phyloP scores from a whole-genome alignment of 2,113 vertebrate species.

The Cranoglanis bouderius region DNA sequence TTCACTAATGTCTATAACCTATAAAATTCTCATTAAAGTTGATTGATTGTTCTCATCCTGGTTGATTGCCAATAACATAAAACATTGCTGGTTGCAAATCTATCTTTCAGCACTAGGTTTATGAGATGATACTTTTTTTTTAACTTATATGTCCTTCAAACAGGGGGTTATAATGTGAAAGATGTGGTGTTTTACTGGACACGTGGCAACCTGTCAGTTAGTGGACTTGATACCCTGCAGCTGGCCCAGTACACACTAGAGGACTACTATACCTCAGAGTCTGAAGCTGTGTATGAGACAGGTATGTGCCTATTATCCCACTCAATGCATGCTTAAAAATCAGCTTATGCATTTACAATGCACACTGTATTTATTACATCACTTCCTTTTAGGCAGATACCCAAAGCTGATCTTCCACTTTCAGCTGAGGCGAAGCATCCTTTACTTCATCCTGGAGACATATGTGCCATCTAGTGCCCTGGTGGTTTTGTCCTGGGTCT shows the following conservation, averaged over 20 bases:
- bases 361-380: not conserved
- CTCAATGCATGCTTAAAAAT: not conserved
- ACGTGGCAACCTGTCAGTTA: slow-evolving; percentile 87
- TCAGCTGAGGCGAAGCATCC: slow-evolving; percentile 86
- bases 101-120: slow-evolving; percentile 17
- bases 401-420: slow-evolving; percentile 89
- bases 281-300: slow-evolving; percentile 88
- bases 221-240: slow-evolving; percentile 80
- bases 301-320: slow-evolving; percentile 63
- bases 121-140: slow-evolving; percentile 38
- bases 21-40: not conserved
- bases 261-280: slow-evolving; percentile 86
- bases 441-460: slow-evolving; percentile 89
- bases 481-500: slow-evolving; percentile 90
- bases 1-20: not conserved
- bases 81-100: not conserved
- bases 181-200: slow-evolving; percentile 91
- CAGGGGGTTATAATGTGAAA: slow-evolving; percentile 90
- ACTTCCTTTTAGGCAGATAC: slow-evolving; percentile 73
- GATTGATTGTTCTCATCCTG: slow-evolving; percentile 18
- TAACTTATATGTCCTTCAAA: slow-evolving; percentile 3
- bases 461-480: slow-evolving; percentile 88
- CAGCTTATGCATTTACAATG: not conserved
- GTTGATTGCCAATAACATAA: slow-evolving; percentile 12
- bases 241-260: slow-evolving; percentile 89